Base-by-base conservation (phyloP, 2,113 vertebrate genomes). In the Cavia porcellus region DNA sequence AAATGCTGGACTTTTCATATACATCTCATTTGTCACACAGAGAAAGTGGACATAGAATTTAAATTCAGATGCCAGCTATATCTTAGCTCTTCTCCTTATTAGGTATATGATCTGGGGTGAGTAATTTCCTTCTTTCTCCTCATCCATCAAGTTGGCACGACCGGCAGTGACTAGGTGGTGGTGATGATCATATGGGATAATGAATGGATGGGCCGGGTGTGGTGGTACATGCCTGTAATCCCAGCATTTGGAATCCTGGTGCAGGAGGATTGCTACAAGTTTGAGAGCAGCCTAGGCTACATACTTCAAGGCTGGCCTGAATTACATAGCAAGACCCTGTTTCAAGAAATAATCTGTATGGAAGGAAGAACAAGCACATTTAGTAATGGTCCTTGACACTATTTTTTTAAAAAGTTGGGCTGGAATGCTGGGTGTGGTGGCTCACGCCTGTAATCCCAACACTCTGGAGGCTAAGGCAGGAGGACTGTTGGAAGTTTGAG, bases 61-160 rank as follows among this genome's bases (percentile, higher is more conserved):
- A 14, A 20, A 87, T 88, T 91, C 80, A 95, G 83, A 93, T 35
- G 45, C 74, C 30, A 64, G 57, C 86, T 84, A 42, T 70, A 61
- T 75, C 61, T 30, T 87, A 87, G 64, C 66, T 87, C 24, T 50
- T 95, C 12, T 7, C n/a, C 24, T 79, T 86, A 70, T 61, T n/a
- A 75, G 42, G 86, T 92, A 24, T 95, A 72, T 87, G 57, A 50
- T 62, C 30, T 52, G 19, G 15, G 20, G 17, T 28, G 42, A 87
- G 57, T 92, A 38, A 74, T 89, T 95, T 90, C 61, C 62, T 25
- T 82, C 35, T 72, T 30, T 75, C 75, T 61, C 55, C 19, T 94
- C 55, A 62, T 87, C 57, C 79, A 11, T 59, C 57, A 85, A 11
- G 77, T 42, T 6, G 70, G 61, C 13, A 7, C 9, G 11, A 86